Percentiles rank a stretch among this genome's conserved stretches.
Conservation (phyloP, 2,888 invertebrate species). For the Ceriagrion tenellum region DNA sequence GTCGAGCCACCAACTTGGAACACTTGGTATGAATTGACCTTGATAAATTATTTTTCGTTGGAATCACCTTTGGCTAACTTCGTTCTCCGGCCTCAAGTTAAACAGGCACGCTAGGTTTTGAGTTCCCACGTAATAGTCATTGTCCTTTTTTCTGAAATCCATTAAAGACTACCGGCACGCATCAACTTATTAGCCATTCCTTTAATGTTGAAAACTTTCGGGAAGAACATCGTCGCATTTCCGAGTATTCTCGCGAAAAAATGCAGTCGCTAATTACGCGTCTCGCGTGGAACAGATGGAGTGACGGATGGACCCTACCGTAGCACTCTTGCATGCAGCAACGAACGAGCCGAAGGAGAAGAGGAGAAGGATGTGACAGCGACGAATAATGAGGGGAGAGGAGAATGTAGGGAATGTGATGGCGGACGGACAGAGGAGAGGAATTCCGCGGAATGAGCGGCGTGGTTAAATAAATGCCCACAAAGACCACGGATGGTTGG, state of each 20-base stretch:
- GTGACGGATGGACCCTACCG: neutral
- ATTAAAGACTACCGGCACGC: neutral
- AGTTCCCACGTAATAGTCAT: slow-evolving; percentile 20
- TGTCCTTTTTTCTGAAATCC: neutral
- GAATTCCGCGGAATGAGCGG: neutral
- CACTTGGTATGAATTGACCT: too few relatives aligned
- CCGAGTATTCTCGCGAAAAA: slow-evolving; percentile 51
- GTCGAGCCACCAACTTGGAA: too few relatives aligned
- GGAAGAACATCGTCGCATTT: slow-evolving; percentile 5
- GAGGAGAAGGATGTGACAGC: neutral
- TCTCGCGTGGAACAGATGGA: slow-evolving; percentile 42
- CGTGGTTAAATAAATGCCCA: neutral
- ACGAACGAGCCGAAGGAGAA: neutral
- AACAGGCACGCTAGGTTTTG: neutral
- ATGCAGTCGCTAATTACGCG: slow-evolving; percentile 47
- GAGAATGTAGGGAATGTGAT: slow-evolving; percentile 31
- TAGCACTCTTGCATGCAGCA: neutral
- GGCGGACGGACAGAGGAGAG: neutral
- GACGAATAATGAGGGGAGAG: neutral
- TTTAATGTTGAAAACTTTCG: neutral
- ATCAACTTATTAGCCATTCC: neutral
- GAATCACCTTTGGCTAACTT: too few relatives aligned
- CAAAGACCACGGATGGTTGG: neutral
- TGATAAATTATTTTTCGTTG: too few relatives aligned
- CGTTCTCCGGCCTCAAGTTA: too few relatives aligned